Base-by-base conservation (phyloP, 2,888 invertebrate genomes). In the Cinara cedri region DNA sequence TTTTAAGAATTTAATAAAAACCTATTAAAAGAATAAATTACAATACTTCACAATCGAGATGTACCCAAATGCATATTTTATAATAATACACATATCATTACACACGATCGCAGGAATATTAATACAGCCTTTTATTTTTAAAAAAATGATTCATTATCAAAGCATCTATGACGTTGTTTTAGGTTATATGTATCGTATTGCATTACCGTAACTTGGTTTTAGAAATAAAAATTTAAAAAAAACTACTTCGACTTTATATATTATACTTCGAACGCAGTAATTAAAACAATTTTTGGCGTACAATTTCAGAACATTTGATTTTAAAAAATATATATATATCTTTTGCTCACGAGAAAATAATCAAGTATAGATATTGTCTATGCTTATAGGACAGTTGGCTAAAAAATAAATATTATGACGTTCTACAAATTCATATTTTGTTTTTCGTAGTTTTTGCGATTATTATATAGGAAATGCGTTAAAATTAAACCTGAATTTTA, bases 111-210 rank as follows among this genome's bases (percentile, higher is more conserved):
- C 44, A 13, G 42, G 42, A 54, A 54, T 54, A 16, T 55, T 44
- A 55, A 55, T 71, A 42, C 11, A 21, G 3, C 16, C 19, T 42
- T 71, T 71, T 71, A 70, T 72, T 72, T 72, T 72, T 60, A 72
- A 72, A 60, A 72, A 72, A 72, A 72, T 72, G 72, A 72, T 72
- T 72, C 72, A 72, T 24, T 72, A 26, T 24, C n/a, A 10, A 60
- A 72, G 60, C 46, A 72, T 72, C 46, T 26, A 14, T 60, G 60
- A 14, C 19, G 60, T 19, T 46, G 24, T 71, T 57, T 44, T 46
- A 44, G 71, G 24, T 57, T 71, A 21, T 42, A 57, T 72, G 44
- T 72, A 60, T 19, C 60, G 46, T 46, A 60, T 72, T 72, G 13
- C 60, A 71, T 71, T 44, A 44, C 16, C 16, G 24, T 57, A 46